Conservation (phyloP, 2,113 vertebrate genomes). For the Phocoena phocoena region DNA sequence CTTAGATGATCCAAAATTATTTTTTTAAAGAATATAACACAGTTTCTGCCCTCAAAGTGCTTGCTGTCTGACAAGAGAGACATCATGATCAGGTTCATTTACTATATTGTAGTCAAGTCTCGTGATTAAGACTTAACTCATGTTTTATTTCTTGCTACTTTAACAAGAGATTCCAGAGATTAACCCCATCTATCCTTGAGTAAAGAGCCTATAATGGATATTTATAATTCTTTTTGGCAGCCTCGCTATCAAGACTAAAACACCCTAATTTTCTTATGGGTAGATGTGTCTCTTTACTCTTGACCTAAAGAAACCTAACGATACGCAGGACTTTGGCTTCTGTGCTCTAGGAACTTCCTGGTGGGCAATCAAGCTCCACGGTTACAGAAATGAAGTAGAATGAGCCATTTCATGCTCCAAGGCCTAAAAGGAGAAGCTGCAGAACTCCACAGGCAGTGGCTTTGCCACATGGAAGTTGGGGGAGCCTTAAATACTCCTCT, state of each 20-base stretch:
- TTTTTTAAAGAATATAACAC: background rate
- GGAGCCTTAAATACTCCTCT: background rate
- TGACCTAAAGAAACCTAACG: background rate
- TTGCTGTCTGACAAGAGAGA: background rate
- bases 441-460: background rate
- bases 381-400: background rate
- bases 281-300: background rate
- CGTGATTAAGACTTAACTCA: background rate
- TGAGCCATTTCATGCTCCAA: background rate
- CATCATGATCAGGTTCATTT: background rate
- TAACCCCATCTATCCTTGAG: background rate
- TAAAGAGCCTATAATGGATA: background rate
- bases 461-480: too few relatives aligned
- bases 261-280: background rate
- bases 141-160: background rate
- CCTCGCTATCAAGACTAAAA: background rate
- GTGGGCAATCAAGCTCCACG: background rate
- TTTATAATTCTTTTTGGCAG: background rate
- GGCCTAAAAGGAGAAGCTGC: background rate
- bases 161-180: background rate
- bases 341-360: background rate
- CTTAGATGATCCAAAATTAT: background rate
- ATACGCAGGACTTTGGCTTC: background rate
- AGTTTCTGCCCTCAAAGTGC: background rate
- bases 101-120: background rate